A percentile compares a stretch with the other conserved stretches of the same genome.
Evolutionary conservation across 2,888 invertebrate species (phyloP).

Genomic region (Microctonus hyperodae): DNA sequence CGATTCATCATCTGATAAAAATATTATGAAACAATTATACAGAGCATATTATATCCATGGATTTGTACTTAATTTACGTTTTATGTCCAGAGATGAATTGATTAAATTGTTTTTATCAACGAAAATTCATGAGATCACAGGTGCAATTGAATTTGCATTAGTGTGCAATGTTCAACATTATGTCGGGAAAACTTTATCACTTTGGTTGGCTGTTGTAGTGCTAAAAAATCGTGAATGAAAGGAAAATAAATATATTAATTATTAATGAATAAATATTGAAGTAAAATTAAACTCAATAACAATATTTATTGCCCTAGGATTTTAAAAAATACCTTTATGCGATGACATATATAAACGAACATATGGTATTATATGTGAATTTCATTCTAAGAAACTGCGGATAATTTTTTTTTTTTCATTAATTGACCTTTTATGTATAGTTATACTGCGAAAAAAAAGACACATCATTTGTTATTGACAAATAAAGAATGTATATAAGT

Average conservation of each 20-base stretch:
- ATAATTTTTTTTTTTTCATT: background rate
- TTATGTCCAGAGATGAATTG: constrained; percentile 48
- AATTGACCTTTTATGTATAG: background rate
- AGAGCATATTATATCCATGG: constrained; percentile 58
- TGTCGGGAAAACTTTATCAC: constrained; percentile 54
- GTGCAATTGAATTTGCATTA: constrained; percentile 58
- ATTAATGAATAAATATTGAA: constrained; percentile 26
- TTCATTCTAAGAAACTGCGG: background rate
- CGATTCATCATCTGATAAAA: constrained; percentile 50
- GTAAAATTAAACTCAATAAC: constrained; percentile 49
- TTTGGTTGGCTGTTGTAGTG: constrained; percentile 56
- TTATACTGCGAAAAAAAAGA: background rate
- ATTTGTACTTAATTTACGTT: constrained; percentile 54
- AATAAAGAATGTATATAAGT: constrained; percentile 9
- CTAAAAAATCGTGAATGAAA: constrained; percentile 51
- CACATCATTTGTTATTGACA: constrained; percentile 13
- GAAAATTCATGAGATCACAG: constrained; percentile 53
- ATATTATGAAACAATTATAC: constrained; percentile 54
- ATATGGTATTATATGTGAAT: background rate
- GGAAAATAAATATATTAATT: constrained; percentile 25
- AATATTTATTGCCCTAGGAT: constrained; percentile 49
- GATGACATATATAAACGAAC: constrained; percentile 29
- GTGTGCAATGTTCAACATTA: constrained; percentile 53
- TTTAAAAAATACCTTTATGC: constrained; percentile 33
- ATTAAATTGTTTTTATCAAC: constrained; percentile 52